Evolutionary conservation across 2,113 vertebrate genomes (phyloP), one percentile per base, ranked within the genome.

Genomic region (Gopherus flavomarginatus): DNA sequence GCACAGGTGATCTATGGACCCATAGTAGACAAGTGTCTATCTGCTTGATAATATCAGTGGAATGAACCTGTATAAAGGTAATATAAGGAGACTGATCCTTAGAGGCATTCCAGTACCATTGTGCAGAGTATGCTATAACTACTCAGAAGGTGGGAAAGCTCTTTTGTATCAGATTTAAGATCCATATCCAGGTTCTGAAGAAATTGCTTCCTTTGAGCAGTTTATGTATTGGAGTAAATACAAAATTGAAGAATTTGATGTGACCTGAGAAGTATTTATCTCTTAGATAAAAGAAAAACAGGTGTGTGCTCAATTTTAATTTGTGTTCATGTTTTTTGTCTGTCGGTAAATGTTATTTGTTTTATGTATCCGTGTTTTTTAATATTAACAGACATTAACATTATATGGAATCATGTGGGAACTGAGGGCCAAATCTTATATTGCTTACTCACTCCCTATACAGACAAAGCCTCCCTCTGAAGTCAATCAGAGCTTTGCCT

Each of bases 291-390:
- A 81, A 69, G 72, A 89, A 57, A 49, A 83, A 94, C 75, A 83
- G 49, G 59, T 22, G 62, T 10, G 57, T 11, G 57, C 53, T 81
- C 54, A 27, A 3, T 49, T 90, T 94, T 89, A 87, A 90, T 91
- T 89, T 92, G 77, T 59, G 87, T 79, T 49, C 85, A 80, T 1
- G 16, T 75, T n/a, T 90, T 83, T 89, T 95, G 57, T 56, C 57
- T 90, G 79, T 81, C 81, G 49, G 54, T n/a, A 90, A 80, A 90
- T 92, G 85, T 81, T 86, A 81, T 95, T 95, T 88, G 92, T 86
- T 96, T 77, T 77, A 84, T 94, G 93, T 91, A 75, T 17, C 35
- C 19, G 16, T 35, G 62, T 69, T 69, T n/a, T n/a, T 69, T 69
- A n/a, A n/a, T 35, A 35, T 69, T 35, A 69, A n/a, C 17, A 92